Base-by-base conservation (phyloP, 1,140 invertebrate genomes). In the Drosophila pseudoananassae region DNA sequence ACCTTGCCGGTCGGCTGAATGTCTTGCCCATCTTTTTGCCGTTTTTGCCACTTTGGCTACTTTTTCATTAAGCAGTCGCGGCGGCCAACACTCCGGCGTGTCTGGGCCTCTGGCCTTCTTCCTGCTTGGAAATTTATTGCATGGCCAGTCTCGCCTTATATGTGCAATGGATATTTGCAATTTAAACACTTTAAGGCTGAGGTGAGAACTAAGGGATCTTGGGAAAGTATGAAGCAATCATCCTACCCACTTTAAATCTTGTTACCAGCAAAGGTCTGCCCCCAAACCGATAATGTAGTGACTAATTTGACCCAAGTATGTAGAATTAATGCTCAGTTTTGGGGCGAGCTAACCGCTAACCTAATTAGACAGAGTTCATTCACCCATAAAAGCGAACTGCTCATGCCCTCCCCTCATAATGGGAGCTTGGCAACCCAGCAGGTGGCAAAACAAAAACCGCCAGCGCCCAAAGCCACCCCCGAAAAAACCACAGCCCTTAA, bases 121-220 rank as follows among this genome's bases (percentile, higher is more conserved):
- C 14, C 15, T 66, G 60, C 14, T 47, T 49, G 47, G 46, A 49
- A 85, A 85, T 84, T 84, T 84, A 84, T 84, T 77, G 81, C 76
- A 47, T 60, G 61, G 81, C 80, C 70, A 69, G 80, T 71, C 71
- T 58, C 63, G 36, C 81, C 81, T 31, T 75, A 56, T 74, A 84
- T 76, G 81, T 77, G 73, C 59, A 50, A 55, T 74, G 76, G 60
- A 56, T 59, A 82, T 75, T 79, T 55, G 81, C 66, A 69, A 76
- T 69, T 65, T 64, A 61, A 79, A 80, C 81, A 76, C 80, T 74
- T 84, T 85, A 63, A 66, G 23, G 25, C 46, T 27, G 31, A 46
- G n/a, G 47, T 17, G 43, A 47, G 47, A 12, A 43, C 49, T 40
- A 57, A 47, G 64, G 31, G 49, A 38, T 40, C 51, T 55, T 68